phyloP scores from a whole-genome alignment of 2,797 vertebrate species.

The Molossus alvarezi region DNA sequence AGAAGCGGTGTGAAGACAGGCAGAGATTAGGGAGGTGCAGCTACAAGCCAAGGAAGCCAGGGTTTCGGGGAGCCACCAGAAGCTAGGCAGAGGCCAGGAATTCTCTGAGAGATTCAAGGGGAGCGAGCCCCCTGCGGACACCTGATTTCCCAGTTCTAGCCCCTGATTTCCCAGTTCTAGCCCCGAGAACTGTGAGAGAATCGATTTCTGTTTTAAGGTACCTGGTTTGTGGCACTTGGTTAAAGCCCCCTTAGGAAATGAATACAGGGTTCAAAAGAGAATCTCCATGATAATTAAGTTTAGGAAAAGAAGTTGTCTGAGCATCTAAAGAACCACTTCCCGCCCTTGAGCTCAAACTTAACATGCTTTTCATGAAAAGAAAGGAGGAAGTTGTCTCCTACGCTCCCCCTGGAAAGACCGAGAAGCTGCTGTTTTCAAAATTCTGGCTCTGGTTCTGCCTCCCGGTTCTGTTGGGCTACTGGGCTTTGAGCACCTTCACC shows the following conservation, averaged over 20 bases:
- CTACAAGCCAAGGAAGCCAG: not conserved
- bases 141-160: not conserved
- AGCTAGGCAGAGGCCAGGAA: not conserved
- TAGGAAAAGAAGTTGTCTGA: not conserved
- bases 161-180: not conserved
- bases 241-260: not conserved
- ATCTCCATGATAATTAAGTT: not conserved
- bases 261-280: not conserved
- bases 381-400: not conserved
- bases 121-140: no score
- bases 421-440: not conserved
- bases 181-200: not conserved
- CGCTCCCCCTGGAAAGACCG: not conserved
- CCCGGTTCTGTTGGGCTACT: not conserved
- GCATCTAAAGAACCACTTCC: not conserved
- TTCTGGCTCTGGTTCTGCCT: not conserved
- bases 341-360: not conserved
- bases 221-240: not conserved
- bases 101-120: not conserved
- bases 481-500: not conserved
- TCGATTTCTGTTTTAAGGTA: not conserved
- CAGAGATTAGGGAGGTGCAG: no score
- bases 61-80: not conserved
- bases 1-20: not conserved
- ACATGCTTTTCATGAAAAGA: not conserved